Evolutionary conservation across 2,797 vertebrate species (phyloP).

Genomic region (Channallabes apus): DNA sequence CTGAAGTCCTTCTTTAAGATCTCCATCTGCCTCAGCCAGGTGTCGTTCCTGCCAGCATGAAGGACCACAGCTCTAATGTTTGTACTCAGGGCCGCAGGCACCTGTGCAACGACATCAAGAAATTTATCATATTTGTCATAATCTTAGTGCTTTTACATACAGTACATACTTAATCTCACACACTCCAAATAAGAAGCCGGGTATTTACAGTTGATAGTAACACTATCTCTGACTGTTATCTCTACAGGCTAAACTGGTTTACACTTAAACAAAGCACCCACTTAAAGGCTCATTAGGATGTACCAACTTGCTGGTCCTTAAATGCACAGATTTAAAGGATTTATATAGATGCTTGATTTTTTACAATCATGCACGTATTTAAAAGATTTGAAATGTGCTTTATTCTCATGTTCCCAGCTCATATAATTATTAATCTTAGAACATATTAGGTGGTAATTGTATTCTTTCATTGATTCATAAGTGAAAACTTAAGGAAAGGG

Average conservation of each 20-base stretch:
- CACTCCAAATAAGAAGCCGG: neutral
- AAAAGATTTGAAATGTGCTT: neutral
- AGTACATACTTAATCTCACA: neutral
- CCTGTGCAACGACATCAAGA: no score
- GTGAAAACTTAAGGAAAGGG: neutral
- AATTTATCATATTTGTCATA: no score
- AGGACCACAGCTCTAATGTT: no score
- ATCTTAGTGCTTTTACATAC: no score
- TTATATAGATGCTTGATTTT: neutral
- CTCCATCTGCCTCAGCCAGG: no score
- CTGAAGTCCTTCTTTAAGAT: no score
- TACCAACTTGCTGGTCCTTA: neutral
- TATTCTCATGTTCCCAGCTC: neutral
- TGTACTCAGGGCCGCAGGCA: no score
- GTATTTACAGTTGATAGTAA: neutral
- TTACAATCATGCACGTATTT: neutral
- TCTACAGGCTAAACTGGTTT: neutral
- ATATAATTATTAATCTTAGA: neutral
- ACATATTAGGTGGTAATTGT: neutral
- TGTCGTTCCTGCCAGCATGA: no score
- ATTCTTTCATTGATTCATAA: neutral
- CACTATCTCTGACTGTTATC: conserved; percentile 12
- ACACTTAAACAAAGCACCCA: neutral
- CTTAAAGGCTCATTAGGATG: conserved; percentile 4
- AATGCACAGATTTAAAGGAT: neutral